phyloP scores from a whole-genome alignment of 2,888 invertebrate species.

The Drosophila monieri region DNA sequence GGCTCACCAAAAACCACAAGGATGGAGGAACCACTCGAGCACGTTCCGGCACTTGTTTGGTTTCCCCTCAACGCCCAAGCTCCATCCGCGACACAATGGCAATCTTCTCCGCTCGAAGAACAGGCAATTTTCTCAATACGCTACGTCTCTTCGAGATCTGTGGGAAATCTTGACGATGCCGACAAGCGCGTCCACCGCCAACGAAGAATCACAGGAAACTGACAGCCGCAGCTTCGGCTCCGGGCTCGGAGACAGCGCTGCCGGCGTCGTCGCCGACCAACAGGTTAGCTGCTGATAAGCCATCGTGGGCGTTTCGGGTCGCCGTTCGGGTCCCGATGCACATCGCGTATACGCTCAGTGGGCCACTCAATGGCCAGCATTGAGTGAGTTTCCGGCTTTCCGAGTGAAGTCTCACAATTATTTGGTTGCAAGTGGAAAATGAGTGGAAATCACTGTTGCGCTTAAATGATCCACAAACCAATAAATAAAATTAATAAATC shows the following conservation, averaged over 20 bases:
- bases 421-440: neutral
- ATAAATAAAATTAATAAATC: slow-evolving; percentile 13
- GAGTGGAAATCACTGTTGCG: slow-evolving; percentile 7
- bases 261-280: slow-evolving; percentile 51
- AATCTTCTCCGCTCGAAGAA: slow-evolving; percentile 11
- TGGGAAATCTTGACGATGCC: slow-evolving; percentile 8
- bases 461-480: neutral
- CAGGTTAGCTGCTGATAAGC: slow-evolving; percentile 76
- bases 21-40: slow-evolving; percentile 51
- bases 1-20: slow-evolving; percentile 35
- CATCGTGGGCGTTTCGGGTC: slow-evolving; percentile 44
- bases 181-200: slow-evolving; percentile 63
- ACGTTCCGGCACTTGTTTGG: slow-evolving; percentile 66
- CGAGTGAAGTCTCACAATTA: slow-evolving; percentile 4
- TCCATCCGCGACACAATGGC: slow-evolving; percentile 26
- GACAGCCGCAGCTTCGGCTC: slow-evolving; percentile 37
- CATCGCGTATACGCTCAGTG: slow-evolving; percentile 32
- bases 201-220: slow-evolving; percentile 75
- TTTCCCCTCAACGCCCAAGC: slow-evolving; percentile 30
- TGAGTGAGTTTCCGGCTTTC: slow-evolving; percentile 17
- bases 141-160: slow-evolving; percentile 19
- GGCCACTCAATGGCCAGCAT: slow-evolving; percentile 16
- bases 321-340: neutral
- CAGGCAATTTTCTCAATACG: slow-evolving; percentile 32
- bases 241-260: slow-evolving; percentile 20